Base-by-base conservation (phyloP, 2,888 invertebrate genomes). In the Salpingus planirostris region DNA sequence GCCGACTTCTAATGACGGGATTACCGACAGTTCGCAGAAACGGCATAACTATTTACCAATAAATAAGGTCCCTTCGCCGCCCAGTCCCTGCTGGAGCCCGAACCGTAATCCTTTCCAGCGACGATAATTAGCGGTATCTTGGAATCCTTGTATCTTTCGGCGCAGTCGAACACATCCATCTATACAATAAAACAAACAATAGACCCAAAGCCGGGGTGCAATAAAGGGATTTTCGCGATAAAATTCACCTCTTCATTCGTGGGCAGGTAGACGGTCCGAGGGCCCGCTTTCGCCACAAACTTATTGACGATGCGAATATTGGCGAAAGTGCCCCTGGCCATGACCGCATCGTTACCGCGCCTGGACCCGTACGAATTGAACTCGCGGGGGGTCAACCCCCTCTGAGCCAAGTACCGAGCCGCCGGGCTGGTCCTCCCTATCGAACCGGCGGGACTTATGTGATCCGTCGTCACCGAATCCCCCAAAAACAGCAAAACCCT, bases 351-450 rank as follows among this genome's bases (percentile, higher is more conserved):
- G 63, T 98, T 95, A 21, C 97, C 98, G 46, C 97, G 79, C 3
- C 97, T 77, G 0, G 96, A 88, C 0, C 97, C 98, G 64, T 98
- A 98, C 1, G 97, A 96, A 69, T 98, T 98, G 65, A 97, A 98
- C 54, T 97, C 95, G 36, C 82, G 76, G 0, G 96, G 92, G 0
- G 87, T 86, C 8, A 97, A 60, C 0, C 88, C 85, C 49, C 73
- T 71, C 34, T 66, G 66, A 0, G 80, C 76, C 8, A 93, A 67
- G 63, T 79, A 90, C 55, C 88, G 69, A 0, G 89, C 90, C 7
- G 43, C 42, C 23, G 43, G 41, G 30, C 93, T 93, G 61, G 85
- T 93, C 31, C 95, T 71, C 0, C 96, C 90, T 53, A 98, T 98
- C 35, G 93, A 91, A 3, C 97, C 97, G 11, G 97, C 97, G 0